Evolutionary conservation across 2,888 invertebrate species (phyloP).

Genomic region (Zygaena filipendulae): DNA sequence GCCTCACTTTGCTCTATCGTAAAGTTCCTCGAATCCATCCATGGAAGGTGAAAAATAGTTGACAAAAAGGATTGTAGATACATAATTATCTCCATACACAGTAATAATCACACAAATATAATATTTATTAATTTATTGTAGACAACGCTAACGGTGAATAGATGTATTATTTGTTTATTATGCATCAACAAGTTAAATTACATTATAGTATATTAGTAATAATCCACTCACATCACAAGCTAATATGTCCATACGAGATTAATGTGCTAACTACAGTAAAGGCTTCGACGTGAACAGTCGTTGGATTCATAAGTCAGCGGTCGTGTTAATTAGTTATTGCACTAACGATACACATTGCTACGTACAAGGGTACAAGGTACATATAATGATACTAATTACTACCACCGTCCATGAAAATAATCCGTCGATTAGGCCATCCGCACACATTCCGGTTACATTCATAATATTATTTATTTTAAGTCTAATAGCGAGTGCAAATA

Average conservation of each 20-base stretch:
- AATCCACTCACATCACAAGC: slow-evolving; percentile 40
- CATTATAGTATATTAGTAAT: slow-evolving; percentile 3
- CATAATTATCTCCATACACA: too few species aligned
- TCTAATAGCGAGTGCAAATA: slow-evolving; percentile 43
- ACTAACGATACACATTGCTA: slow-evolving; percentile 34
- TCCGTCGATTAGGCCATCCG: slow-evolving; percentile 23
- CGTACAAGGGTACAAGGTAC: slow-evolving; percentile 25
- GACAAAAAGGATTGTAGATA: too few species aligned
- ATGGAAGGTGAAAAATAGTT: too few species aligned
- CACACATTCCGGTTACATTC: slow-evolving; percentile 13
- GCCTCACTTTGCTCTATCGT: too few species aligned
- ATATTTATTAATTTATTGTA: too few species aligned
- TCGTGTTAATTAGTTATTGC: slow-evolving; percentile 41
- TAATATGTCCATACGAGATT: slow-evolving; percentile 33
- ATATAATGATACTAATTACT: too few species aligned
- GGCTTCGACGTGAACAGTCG: slow-evolving; percentile 35
- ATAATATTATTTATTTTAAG: too few species aligned
- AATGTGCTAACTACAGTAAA: slow-evolving; percentile 36
- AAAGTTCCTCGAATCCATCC: too few species aligned
- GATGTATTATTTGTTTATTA: too few species aligned
- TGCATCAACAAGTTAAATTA: slow-evolving; percentile 55
- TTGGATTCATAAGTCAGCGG: slow-evolving; percentile 46
- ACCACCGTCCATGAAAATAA: slow-evolving; percentile 18
- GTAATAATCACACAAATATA: too few species aligned
- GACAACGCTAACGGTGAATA: too few species aligned